These are phyloP conservation scores for Arizona elegans DNA, from an alignment of 2,113 vertebrate genomes.

Conservation along the genomic window DNA sequence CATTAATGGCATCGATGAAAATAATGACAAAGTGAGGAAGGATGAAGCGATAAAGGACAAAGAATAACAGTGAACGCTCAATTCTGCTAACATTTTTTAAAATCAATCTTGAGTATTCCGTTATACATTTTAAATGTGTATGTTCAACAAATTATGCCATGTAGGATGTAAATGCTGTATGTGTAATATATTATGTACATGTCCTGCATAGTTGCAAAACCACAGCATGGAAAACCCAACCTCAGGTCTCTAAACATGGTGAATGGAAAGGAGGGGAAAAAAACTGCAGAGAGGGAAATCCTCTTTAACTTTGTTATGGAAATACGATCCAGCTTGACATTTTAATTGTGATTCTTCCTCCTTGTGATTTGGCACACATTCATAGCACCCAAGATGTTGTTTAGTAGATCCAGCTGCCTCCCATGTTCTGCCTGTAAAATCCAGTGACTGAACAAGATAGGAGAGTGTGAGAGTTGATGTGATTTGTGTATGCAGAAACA, in stretches of 20 bases:
- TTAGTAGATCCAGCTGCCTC: slow-evolving; percentile 72
- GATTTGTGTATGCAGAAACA: slow-evolving; percentile 71
- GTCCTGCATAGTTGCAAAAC: slow-evolving; percentile 47
- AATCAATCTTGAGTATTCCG: slow-evolving; percentile 49
- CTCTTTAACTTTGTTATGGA: slow-evolving; percentile 69
- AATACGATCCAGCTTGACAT: slow-evolving; percentile 70
- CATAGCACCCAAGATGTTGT: slow-evolving; percentile 65
- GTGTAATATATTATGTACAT: slow-evolving; percentile 47
- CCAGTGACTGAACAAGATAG: slow-evolving; percentile 59
- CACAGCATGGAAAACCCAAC: slow-evolving; percentile 43
- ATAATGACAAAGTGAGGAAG: background rate
- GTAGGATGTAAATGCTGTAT: slow-evolving; percentile 57
- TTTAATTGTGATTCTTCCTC: slow-evolving; percentile 66
- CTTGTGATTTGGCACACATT: slow-evolving; percentile 68
- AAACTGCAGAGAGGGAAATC: slow-evolving; percentile 61
- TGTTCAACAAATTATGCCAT: slow-evolving; percentile 61
- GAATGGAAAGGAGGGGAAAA: slow-evolving; percentile 51
- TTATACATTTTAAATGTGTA: slow-evolving; percentile 57
- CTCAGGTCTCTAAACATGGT: slow-evolving; percentile 57
- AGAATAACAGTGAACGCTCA: slow-evolving; percentile 10
- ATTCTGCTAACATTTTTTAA: slow-evolving; percentile 3
- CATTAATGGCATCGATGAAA: fast-evolving
- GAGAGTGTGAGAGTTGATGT: slow-evolving; percentile 70
- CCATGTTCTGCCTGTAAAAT: slow-evolving; percentile 63
- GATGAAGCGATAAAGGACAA: background rate